Evolutionary conservation across 1,140 invertebrate species (phyloP).

Genomic region (Vanessa atalanta): DNA sequence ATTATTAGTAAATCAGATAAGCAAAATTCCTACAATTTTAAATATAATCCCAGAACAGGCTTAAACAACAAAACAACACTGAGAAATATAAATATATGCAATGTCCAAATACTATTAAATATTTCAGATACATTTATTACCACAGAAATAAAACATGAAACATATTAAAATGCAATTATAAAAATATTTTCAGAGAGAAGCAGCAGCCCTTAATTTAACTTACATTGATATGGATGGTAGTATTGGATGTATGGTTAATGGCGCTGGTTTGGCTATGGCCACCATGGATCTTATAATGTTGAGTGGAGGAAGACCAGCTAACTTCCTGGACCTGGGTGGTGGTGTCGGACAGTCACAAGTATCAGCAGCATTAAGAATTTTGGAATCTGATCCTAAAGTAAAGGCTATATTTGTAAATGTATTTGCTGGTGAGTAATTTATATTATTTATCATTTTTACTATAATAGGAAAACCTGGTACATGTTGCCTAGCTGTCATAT

Average conservation of each 20-base stretch:
- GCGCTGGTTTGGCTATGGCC: conserved; percentile 98
- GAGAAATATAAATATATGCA: too few species aligned
- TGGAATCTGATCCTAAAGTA: conserved; percentile 94
- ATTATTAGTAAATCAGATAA: too few species aligned
- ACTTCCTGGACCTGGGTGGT: conserved; percentile 98
- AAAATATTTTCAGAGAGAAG: conserved; percentile 83
- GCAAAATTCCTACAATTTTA: too few species aligned
- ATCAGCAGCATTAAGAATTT: conserved; percentile 96
- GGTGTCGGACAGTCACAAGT: conserved; percentile 96
- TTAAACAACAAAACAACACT: too few species aligned
- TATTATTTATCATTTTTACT: too few species aligned
- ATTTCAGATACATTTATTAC: too few species aligned
- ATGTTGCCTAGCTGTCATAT: too few species aligned
- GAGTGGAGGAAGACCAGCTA: conserved; percentile 96
- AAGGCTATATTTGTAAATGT: conserved; percentile 98
- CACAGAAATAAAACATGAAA: not conserved
- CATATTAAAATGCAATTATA: not conserved
- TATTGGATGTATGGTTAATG: conserved; percentile 97
- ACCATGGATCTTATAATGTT: conserved; percentile 99
- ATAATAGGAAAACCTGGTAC: too few species aligned
- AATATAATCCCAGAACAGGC: too few species aligned
- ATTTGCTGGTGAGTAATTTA: conserved; percentile 89
- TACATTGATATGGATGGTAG: conserved; percentile 99
- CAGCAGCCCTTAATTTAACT: conserved; percentile 93
- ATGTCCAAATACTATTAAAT: too few species aligned